Conservation (phyloP, 2,113 vertebrate genomes). For the Ceratotherium simum region DNA sequence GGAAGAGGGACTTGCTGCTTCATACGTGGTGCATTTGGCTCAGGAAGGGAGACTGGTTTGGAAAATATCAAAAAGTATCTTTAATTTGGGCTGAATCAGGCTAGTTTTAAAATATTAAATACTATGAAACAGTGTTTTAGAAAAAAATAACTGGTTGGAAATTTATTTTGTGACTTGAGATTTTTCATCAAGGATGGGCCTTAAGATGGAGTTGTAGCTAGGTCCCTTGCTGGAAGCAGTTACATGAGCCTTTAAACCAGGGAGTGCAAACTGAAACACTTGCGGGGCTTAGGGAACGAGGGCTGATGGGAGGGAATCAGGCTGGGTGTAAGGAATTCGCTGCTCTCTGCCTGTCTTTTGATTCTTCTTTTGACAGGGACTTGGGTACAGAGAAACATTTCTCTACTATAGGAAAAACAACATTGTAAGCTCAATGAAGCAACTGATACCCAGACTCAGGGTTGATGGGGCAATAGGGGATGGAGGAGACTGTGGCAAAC, state of each 20-base stretch:
- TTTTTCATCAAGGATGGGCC: not conserved
- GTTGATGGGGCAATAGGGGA: not conserved
- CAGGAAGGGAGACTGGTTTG: not conserved
- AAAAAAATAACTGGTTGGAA: not conserved
- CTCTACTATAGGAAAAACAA: not conserved
- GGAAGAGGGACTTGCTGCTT: not conserved
- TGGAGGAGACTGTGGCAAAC: not conserved
- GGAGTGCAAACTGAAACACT: too few species aligned
- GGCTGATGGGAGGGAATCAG: not conserved
- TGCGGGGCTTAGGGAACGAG: not conserved
- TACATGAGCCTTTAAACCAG: not conserved
- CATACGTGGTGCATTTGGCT: not conserved
- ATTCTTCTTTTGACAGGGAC: not conserved
- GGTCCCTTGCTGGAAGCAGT: not conserved
- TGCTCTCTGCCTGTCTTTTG: not conserved
- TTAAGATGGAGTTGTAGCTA: not conserved
- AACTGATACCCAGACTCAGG: not conserved
- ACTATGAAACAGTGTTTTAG: not conserved
- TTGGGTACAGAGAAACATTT: not conserved
- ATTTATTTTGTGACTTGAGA: not conserved
- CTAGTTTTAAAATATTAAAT: not conserved
- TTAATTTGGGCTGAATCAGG: not conserved
- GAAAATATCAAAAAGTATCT: not conserved
- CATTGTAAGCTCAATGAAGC: rapidly evolving
- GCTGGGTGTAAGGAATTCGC: rapidly evolving